Evolutionary conservation across 2,113 vertebrate species (phyloP).

Genomic region (Tragelaphus buxtoni): DNA sequence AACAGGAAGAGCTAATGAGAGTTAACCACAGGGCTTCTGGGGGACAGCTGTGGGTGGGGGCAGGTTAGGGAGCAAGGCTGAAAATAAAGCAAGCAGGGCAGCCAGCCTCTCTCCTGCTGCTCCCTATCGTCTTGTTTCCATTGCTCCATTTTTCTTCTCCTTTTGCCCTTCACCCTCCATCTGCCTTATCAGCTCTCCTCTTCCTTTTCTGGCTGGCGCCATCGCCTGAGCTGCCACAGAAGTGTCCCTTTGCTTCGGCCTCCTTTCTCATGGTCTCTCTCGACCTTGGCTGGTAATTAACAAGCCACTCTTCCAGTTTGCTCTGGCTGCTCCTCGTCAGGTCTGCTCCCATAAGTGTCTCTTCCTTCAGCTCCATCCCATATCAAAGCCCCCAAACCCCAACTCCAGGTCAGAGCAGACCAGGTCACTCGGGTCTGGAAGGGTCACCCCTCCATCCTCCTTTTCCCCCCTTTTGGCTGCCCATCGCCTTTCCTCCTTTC

Average conservation of each 20-base stretch:
- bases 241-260: neutral
- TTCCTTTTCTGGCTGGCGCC: neutral
- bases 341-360: neutral
- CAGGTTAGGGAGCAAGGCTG: conserved; percentile 74
- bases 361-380: neutral
- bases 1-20: conserved; percentile 26
- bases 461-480: neutral
- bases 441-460: neutral
- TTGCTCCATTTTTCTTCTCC: neutral
- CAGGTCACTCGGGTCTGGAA: neutral
- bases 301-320: neutral
- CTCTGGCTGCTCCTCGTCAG: neutral
- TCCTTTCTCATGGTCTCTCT: neutral
- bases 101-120: conserved; percentile 51
- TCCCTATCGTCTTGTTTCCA: neutral
- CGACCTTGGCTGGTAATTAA: conserved; percentile 20
- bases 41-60: conserved; percentile 65
- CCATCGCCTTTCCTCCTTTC: neutral
- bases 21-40: conserved; percentile 45
- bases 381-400: neutral
- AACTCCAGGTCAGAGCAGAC: neutral
- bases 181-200: neutral
- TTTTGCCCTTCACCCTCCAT: neutral
- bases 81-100: conserved; percentile 77
- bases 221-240: neutral